Percentiles rank a stretch among this genome's conserved stretches.
phyloP scores from a whole-genome alignment of 2,113 vertebrate species.

The Echinops telfairi region DNA sequence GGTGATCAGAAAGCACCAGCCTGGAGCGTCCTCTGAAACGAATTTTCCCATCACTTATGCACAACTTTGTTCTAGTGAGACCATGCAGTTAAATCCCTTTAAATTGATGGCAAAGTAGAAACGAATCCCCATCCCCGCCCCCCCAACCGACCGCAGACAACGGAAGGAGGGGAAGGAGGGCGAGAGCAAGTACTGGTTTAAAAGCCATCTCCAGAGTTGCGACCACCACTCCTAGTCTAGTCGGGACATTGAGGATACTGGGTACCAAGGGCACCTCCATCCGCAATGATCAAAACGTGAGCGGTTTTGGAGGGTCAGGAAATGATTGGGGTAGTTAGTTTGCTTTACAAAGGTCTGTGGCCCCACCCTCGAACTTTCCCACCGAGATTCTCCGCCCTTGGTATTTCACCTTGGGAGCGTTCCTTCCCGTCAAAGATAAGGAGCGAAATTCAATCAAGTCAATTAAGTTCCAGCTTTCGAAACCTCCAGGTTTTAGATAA shows the following conservation, averaged over 20 bases:
- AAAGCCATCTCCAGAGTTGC: not conserved
- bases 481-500: conserved; percentile 56
- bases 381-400: conserved; percentile 36
- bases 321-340: not conserved
- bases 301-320: not conserved
- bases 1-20: not conserved
- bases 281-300: not conserved
- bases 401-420: conserved; percentile 68
- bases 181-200: not conserved
- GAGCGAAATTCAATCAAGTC: conserved; percentile 70
- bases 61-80: conserved; percentile 48
- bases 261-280: not conserved
- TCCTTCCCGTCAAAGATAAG: conserved; percentile 61
- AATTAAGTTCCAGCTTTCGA: conserved; percentile 48
- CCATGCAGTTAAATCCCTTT: conserved; percentile 46
- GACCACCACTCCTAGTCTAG: not conserved
- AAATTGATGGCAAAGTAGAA: conserved; percentile 1
- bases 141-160: not conserved
- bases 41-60: conserved; percentile 32
- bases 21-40: conserved; percentile 2
- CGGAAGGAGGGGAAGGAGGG: not conserved
- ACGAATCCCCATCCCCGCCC: not conserved
- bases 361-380: conserved; percentile 52
- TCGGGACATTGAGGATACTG: not conserved
- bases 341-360: conserved; percentile 5